Conservation (phyloP, 1,140 invertebrate species). For the Drosophila serrata region DNA sequence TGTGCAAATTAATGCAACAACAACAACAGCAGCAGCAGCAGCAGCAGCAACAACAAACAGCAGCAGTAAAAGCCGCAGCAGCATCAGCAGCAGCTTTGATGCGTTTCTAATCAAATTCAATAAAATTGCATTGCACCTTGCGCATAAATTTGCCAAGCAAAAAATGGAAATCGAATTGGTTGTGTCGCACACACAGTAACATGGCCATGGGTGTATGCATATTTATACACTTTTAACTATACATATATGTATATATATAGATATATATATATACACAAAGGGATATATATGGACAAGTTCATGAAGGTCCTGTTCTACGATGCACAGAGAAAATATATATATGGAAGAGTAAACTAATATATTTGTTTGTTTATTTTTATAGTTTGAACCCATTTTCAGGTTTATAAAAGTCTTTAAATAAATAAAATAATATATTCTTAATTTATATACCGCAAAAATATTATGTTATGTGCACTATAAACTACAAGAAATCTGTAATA, state of each 20-base stretch:
- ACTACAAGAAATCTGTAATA: too few species aligned
- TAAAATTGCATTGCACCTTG: conserved; percentile 51
- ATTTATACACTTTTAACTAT: conserved; percentile 27
- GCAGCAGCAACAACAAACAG: not conserved
- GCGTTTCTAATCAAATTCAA: conserved; percentile 53
- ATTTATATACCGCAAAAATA: too few species aligned
- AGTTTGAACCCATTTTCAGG: not conserved
- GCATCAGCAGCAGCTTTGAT: conserved; percentile 32
- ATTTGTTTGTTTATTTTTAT: not conserved
- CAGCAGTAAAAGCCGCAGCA: not conserved
- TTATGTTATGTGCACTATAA: too few species aligned
- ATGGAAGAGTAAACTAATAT: not conserved
- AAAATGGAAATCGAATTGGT: conserved; percentile 50
- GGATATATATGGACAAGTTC: not conserved
- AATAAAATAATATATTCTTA: not conserved
- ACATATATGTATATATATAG: not conserved
- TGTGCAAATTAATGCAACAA: conserved; percentile 25
- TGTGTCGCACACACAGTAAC: conserved; percentile 17
- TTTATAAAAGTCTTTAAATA: not conserved
- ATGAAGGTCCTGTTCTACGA: conserved; percentile 21
- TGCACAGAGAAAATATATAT: not conserved
- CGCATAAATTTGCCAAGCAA: conserved; percentile 43
- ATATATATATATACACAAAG: not conserved
- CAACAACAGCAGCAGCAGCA: not conserved
- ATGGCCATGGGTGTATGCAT: conserved; percentile 22